Percentiles rank a stretch among this genome's conserved stretches.
Evolutionary conservation across 2,113 vertebrate species (phyloP).

Genomic region (Urocitellus parryii): DNA sequence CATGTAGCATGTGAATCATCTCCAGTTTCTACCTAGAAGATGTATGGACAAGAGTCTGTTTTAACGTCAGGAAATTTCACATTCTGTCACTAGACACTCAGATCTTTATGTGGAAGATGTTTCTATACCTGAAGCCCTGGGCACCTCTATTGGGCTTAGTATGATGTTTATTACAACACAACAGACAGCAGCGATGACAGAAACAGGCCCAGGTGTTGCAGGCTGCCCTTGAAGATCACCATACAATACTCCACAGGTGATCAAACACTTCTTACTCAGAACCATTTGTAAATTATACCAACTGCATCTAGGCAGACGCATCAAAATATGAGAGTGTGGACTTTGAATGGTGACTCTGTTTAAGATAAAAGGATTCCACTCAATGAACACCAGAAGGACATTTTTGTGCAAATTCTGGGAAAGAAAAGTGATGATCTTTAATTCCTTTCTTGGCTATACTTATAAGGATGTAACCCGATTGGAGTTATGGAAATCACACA

Average conservation of each 20-base stretch:
- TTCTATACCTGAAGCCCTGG: background rate
- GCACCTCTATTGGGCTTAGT: background rate
- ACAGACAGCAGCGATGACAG: background rate
- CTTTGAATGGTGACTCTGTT: background rate
- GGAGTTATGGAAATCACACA: rapidly evolving
- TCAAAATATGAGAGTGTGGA: background rate
- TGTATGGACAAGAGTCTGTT: rapidly evolving
- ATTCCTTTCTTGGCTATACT: background rate
- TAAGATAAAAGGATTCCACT: background rate
- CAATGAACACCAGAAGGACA: background rate
- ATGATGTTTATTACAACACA: slow-evolving; percentile 6
- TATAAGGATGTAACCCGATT: background rate
- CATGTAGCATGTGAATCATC: background rate
- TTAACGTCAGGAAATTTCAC: background rate
- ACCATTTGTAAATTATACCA: background rate
- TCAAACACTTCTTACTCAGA: background rate
- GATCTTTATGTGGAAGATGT: background rate
- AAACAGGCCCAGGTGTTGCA: background rate
- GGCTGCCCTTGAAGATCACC: background rate
- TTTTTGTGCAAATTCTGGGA: background rate
- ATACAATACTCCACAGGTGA: background rate
- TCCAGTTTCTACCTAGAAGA: background rate
- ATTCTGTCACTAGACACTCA: slow-evolving; percentile 3
- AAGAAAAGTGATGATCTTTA: background rate
- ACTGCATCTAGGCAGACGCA: background rate